Evolutionary conservation across 2,797 vertebrate species (phyloP).

Genomic region (Mustela erminea): DNA sequence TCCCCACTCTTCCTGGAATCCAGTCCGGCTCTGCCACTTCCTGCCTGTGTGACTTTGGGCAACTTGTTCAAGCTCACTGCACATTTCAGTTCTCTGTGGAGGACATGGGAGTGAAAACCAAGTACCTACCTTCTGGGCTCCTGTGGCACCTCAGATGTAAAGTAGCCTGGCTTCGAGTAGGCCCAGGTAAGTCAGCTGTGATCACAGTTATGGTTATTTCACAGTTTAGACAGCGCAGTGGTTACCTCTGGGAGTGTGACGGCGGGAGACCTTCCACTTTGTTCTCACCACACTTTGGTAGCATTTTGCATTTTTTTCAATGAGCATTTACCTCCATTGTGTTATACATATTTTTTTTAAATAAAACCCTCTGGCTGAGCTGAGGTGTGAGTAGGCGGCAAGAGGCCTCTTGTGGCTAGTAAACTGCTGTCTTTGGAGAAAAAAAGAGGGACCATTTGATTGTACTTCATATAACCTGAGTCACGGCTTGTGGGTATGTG

Average conservation of each 20-base stretch:
- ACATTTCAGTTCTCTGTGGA: neutral
- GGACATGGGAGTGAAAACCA: neutral
- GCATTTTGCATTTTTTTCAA: neutral
- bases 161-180: too few relatives aligned
- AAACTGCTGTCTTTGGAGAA: neutral
- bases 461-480: neutral
- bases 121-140: neutral
- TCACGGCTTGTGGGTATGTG: neutral
- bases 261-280: neutral
- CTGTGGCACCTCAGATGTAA: neutral
- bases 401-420: conserved; percentile 43
- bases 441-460: neutral
- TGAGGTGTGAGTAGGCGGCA: neutral
- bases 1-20: neutral
- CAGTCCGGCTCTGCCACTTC: neutral
- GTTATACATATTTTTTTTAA: neutral
- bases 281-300: neutral
- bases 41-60: neutral
- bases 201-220: accelerated
- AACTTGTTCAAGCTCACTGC: neutral
- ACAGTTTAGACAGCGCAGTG: neutral
- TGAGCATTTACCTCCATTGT: neutral
- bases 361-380: conserved; percentile 8
- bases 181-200: neutral
- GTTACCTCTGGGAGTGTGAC: neutral